Conservation (phyloP, 2,888 invertebrate species). For the Cheilosia urbana region DNA sequence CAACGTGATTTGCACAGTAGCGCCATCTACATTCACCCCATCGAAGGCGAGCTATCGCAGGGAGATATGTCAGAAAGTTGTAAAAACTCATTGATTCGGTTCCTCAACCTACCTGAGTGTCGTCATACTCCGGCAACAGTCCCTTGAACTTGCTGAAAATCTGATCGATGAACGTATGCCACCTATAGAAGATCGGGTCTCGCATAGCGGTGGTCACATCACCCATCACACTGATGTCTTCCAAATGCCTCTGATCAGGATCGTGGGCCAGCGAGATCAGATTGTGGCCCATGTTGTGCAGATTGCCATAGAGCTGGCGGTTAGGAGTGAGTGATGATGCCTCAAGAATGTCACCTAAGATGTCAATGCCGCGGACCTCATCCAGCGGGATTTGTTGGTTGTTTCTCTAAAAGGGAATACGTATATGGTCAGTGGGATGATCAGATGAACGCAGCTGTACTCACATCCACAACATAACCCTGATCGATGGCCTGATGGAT, state of each 20-base stretch:
- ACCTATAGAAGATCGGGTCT: conserved; percentile 94
- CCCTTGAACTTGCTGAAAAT: conserved; percentile 90
- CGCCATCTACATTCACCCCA: conserved; percentile 74
- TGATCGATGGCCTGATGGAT: conserved; percentile 90
- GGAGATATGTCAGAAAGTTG: neutral
- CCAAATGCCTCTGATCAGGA: conserved; percentile 89
- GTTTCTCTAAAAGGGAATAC: conserved; percentile 71
- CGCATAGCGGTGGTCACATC: conserved; percentile 94
- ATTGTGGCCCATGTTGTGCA: conserved; percentile 93
- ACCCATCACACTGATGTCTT: conserved; percentile 91
- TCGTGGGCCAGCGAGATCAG: conserved; percentile 91
- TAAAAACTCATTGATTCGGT: too few relatives aligned
- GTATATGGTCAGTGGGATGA: neutral
- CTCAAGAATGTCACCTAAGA: conserved; percentile 92
- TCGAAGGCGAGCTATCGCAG: conserved; percentile 44
- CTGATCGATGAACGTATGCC: conserved; percentile 91
- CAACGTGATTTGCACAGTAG: conserved; percentile 78
- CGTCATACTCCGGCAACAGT: conserved; percentile 85
- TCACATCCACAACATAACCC: conserved; percentile 86
- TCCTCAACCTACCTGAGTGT: conserved; percentile 82
- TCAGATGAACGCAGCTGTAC: conserved; percentile 70
- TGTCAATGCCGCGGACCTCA: conserved; percentile 88
- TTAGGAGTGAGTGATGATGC: conserved; percentile 88
- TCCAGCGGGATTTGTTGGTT: conserved; percentile 80
- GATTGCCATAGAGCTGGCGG: conserved; percentile 89